Base-by-base conservation (phyloP, 2,797 vertebrate genomes). In the Danio tinwini region DNA sequence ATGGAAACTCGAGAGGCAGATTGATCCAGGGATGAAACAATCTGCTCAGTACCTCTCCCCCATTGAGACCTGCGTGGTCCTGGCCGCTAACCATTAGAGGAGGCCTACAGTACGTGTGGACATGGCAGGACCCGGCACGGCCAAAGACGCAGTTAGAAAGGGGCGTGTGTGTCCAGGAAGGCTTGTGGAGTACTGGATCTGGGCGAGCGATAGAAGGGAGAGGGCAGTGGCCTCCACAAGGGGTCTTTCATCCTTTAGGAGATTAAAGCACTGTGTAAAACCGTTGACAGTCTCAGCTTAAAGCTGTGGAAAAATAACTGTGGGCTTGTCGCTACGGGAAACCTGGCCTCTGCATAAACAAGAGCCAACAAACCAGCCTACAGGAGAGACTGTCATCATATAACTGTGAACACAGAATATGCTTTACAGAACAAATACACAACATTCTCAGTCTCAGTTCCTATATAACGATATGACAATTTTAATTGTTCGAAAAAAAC, bases 191-290 rank as follows among this genome's bases (percentile, higher is more conserved):
- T 14, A 73, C 80, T 37, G 53, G 62, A 64, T 19, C 40, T 29
- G 50, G 50, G 21, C 55, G 29, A 69, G 80, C 11, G 45, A 29
- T 50, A 74, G 50, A 59, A 64, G 69, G 55, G 50, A 10, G 19
- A 65, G 74, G 82, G 81, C 76, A 74, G 63, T 53, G 76, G 64
- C 81, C 42, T 72, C 17, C 61, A 70, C 74, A 13, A 83, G 80
- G 75, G 74, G 49, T 70, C 78, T 90, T 92, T 90, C 74, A 91
- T 92, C 86, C 80, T 19, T 64, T 61, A 81, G 85, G 65, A 85
- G 86, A 90, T 90, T 78, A 91, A 88, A 88, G 87, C 64, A 13
- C 84, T 59, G 82, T 75, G 82, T 86, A 84, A 62, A 79, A 76
- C 77, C 58, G n/a, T 63, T 84, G 86, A 86, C 85, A 82, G 82